A percentile compares a stretch with the other conserved stretches of the same genome.
These are phyloP conservation scores for Caenorhabditis brenneri DNA, from an alignment of 1,140 invertebrate genomes.

Conservation along the genomic window DNA sequence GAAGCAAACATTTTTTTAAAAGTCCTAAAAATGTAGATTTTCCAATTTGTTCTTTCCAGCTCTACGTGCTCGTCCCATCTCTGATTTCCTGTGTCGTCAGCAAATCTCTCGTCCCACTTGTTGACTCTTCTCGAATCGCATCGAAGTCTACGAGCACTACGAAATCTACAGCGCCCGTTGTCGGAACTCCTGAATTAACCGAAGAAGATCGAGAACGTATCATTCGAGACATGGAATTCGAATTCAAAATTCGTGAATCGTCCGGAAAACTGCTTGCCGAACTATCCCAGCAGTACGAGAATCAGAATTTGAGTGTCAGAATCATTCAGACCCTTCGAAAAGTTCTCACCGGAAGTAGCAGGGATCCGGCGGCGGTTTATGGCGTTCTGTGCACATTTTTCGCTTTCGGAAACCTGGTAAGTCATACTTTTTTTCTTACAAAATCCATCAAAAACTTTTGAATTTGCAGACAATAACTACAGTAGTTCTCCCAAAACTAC, in stretches of 20 bases:
- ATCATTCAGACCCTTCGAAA: neutral
- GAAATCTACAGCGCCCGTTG: neutral
- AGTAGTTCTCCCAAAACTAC: slow-evolving; percentile 7
- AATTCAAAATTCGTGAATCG: neutral
- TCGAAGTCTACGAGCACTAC: no score
- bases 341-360: neutral
- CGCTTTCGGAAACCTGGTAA: neutral
- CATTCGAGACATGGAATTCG: slow-evolving; percentile 21
- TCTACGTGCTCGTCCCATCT: slow-evolving; percentile 2
- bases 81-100: neutral
- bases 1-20: no score
- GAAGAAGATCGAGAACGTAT: neutral
- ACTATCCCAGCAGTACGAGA: neutral
- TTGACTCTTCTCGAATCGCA: neutral
- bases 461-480: slow-evolving; percentile 24
- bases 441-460: neutral
- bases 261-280: slow-evolving; percentile 12
- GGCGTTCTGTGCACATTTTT: slow-evolving; percentile 20
- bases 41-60: neutral
- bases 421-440: neutral
- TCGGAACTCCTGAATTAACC: neutral
- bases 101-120: neutral
- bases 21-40: no score
- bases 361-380: slow-evolving; percentile 5
- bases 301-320: neutral